Percentiles rank a stretch among this genome's conserved stretches.
Evolutionary conservation across 1,140 invertebrate species (phyloP).

Genomic region (Agrypnia vestita): DNA sequence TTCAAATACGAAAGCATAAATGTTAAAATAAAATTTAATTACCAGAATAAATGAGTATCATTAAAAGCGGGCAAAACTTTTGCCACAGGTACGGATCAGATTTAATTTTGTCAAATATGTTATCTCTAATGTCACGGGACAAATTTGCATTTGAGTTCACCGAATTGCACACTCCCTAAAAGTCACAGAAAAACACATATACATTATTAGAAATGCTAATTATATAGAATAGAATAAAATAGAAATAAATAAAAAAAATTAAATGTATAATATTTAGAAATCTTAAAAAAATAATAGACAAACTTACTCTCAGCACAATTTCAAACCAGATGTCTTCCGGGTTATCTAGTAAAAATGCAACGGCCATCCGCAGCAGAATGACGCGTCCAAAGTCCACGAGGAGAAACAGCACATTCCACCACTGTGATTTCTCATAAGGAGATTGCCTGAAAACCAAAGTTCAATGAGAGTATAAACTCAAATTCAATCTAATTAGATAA

Average conservation of each 20-base stretch:
- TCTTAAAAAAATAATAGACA: too few relatives aligned
- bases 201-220: too few relatives aligned
- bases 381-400: slow-evolving; percentile 66
- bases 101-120: slow-evolving; percentile 48
- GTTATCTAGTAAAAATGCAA: slow-evolving; percentile 65
- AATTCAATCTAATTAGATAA: too few relatives aligned
- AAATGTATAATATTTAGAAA: too few relatives aligned
- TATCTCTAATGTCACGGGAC: slow-evolving; percentile 35
- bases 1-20: too few relatives aligned
- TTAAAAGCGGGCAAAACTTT: slow-evolving; percentile 47
- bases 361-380: slow-evolving; percentile 65
- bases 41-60: slow-evolving; percentile 54
- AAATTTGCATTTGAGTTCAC: slow-evolving; percentile 13
- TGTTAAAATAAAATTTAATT: too few relatives aligned
- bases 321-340: slow-evolving; percentile 67
- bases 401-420: slow-evolving; percentile 68
- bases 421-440: slow-evolving; percentile 67
- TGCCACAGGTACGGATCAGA: slow-evolving; percentile 38
- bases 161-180: slow-evolving; percentile 53
- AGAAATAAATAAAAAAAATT: too few relatives aligned
- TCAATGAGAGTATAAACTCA: too few relatives aligned
- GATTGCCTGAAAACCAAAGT: slow-evolving; percentile 65
- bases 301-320: slow-evolving; percentile 67
- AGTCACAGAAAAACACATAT: not conserved
- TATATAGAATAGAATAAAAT: too few relatives aligned